Evolutionary conservation across 2,888 invertebrate species (phyloP).

Genomic region (Iphiclides podalirius): DNA sequence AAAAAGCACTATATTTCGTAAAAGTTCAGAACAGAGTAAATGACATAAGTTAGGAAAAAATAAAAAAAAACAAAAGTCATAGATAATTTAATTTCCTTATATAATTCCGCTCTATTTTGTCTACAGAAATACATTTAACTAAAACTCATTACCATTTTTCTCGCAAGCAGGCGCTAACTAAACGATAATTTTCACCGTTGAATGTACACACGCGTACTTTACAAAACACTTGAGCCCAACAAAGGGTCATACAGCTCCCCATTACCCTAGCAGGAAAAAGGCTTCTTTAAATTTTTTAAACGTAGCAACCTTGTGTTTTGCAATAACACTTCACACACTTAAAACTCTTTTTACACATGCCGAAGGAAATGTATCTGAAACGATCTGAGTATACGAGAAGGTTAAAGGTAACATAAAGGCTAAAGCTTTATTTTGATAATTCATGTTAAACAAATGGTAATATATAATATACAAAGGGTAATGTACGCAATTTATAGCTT

Average conservation of each 20-base stretch:
- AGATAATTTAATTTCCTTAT: too few species aligned
- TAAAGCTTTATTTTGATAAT: too few species aligned
- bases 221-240: conserved; percentile 23
- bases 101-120: conserved; percentile 2
- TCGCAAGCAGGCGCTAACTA: conserved; percentile 19
- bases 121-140: conserved; percentile 10
- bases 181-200: conserved; percentile 22
- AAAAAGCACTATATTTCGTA: too few species aligned
- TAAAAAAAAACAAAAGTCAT: not conserved
- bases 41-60: too few species aligned
- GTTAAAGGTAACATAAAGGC: too few species aligned
- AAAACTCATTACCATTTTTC: conserved; percentile 20
- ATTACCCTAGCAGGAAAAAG: conserved; percentile 22
- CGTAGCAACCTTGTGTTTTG: conserved; percentile 18
- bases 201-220: conserved; percentile 21
- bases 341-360: conserved; percentile 12
- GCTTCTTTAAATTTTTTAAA: conserved; percentile 21
- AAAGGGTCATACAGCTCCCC: conserved; percentile 22
- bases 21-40: too few species aligned
- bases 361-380: not conserved
- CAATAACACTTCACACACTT: conserved; percentile 16
- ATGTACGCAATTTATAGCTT: not conserved
- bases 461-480: too few species aligned
- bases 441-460: too few species aligned
- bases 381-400: too few species aligned